Percentiles rank a stretch among this genome's conserved stretches.
Conservation (phyloP, 2,113 vertebrate species). For the Gopherus evgoodei region DNA sequence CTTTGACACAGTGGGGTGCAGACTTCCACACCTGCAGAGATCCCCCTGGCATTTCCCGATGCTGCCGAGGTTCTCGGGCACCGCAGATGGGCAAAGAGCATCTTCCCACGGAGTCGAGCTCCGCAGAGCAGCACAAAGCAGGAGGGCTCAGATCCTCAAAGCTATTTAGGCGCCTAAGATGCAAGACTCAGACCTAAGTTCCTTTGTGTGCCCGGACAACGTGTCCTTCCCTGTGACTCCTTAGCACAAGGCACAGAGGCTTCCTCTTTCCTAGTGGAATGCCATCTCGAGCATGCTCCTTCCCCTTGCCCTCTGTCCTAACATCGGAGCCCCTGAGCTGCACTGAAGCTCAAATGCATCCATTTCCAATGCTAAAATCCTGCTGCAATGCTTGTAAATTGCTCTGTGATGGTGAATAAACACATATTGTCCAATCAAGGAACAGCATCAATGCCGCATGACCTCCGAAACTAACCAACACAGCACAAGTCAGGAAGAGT, state of each 20-base stretch:
- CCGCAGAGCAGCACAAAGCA: not conserved
- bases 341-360: not conserved
- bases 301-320: not conserved
- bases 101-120: not conserved
- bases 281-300: not conserved
- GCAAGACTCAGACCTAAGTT: not conserved
- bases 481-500: not conserved
- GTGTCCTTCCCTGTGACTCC: too few species aligned
- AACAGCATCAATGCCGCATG: not conserved
- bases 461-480: not conserved
- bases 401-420: not conserved
- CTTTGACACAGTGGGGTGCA: fast-evolving
- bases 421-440: not conserved
- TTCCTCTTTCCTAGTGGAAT: not conserved
- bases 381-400: too few species aligned
- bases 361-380: not conserved
- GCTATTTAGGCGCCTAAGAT: not conserved
- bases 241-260: too few species aligned
- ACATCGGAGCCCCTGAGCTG: not conserved
- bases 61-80: not conserved
- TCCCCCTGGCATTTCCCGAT: not conserved
- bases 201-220: too few species aligned
- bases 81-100: not conserved
- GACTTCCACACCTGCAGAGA: fast-evolving
- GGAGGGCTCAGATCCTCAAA: not conserved